Percentiles rank a stretch among this genome's conserved stretches.
Evolutionary conservation across 2,113 vertebrate genomes (phyloP).

Genomic region (Rhabdornis inornatus): DNA sequence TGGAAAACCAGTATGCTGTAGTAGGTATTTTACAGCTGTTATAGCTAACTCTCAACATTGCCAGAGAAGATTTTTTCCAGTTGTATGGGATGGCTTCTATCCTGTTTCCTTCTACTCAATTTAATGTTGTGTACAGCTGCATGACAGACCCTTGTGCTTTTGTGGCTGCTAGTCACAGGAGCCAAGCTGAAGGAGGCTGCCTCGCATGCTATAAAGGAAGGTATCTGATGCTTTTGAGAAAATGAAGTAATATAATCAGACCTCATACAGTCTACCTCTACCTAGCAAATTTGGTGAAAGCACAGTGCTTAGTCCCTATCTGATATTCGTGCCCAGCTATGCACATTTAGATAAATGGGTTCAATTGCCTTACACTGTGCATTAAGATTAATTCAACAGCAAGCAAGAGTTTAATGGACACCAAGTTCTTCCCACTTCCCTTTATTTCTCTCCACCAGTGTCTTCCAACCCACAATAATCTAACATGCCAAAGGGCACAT

Average conservation of each 20-base stretch:
- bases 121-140: rapidly evolving
- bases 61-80: background rate
- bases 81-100: background rate
- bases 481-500: background rate
- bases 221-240: background rate
- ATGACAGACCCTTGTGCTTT: rapidly evolving
- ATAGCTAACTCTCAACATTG: background rate
- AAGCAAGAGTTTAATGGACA: background rate
- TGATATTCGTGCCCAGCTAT: background rate
- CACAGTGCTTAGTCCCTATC: background rate
- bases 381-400: background rate
- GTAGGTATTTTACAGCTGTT: background rate
- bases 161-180: background rate
- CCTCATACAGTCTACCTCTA: background rate
- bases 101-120: background rate
- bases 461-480: background rate
- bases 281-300: background rate
- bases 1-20: background rate
- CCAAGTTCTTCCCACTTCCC: background rate
- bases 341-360: background rate
- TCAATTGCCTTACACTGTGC: background rate
- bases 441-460: background rate
- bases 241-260: background rate
- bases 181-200: background rate
- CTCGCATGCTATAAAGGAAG: background rate